Percentiles rank a stretch among this genome's conserved stretches.
phyloP scores from a whole-genome alignment of 2,888 invertebrate species.

The Drosophila aldrichi region DNA sequence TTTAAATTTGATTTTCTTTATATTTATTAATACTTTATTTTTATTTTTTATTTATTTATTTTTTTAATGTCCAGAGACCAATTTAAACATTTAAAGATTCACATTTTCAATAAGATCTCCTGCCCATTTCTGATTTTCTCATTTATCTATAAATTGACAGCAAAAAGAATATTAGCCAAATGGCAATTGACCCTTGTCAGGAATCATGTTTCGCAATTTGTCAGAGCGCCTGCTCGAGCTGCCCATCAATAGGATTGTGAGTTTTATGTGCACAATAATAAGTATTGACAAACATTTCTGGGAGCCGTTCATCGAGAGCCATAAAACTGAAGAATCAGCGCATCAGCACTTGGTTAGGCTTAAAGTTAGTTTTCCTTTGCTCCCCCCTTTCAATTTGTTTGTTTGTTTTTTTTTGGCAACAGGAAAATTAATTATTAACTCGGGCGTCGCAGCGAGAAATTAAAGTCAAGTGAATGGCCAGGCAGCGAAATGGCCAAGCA shows the following conservation, averaged over 20 bases:
- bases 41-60: too few relatives aligned
- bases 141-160: neutral
- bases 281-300: conserved; percentile 36
- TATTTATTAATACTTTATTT: too few relatives aligned
- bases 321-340: conserved; percentile 21
- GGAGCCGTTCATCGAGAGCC: conserved; percentile 15
- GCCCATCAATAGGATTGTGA: conserved; percentile 30
- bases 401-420: conserved; percentile 17
- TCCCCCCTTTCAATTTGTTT: neutral
- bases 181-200: conserved; percentile 45
- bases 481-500: conserved; percentile 43
- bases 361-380: conserved; percentile 28
- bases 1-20: too few relatives aligned
- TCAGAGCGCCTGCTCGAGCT: conserved; percentile 11
- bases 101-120: too few relatives aligned
- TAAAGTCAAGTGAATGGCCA: conserved; percentile 53
- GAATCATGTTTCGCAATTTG: conserved; percentile 23
- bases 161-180: conserved; percentile 32
- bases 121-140: too few relatives aligned
- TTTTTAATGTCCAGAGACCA: too few relatives aligned
- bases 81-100: neutral
- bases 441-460: conserved; percentile 38
- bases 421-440: conserved; percentile 65
- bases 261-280: conserved; percentile 48
- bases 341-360: conserved; percentile 19